Evolutionary conservation across 2,888 invertebrate species (phyloP).

Genomic region (Sialis lutaria): DNA sequence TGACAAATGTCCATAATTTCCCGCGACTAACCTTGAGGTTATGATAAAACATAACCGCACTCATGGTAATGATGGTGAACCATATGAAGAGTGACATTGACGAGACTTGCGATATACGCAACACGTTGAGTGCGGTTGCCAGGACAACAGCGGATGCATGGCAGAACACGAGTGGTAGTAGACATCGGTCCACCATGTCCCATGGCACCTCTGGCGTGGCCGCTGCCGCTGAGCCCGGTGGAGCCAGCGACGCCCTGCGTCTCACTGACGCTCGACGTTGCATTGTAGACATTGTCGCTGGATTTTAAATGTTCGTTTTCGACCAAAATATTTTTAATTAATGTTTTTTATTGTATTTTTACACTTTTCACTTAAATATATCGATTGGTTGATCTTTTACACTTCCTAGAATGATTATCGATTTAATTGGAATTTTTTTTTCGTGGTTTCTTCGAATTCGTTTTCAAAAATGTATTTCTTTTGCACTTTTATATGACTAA

Average conservation of each 20-base stretch:
- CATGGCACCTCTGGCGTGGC: conserved; percentile 42
- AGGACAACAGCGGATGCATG: conserved; percentile 63
- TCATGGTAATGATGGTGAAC: conserved; percentile 54
- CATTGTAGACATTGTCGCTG: conserved; percentile 8
- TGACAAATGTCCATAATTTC: not conserved
- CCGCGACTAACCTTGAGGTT: conserved; percentile 56
- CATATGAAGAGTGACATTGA: conserved; percentile 64
- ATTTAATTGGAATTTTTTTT: no score
- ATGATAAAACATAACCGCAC: conserved; percentile 66
- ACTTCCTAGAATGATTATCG: no score
- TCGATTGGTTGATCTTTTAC: no score
- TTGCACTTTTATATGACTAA: no score
- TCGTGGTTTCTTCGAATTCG: no score
- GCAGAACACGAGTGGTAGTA: conserved; percentile 61
- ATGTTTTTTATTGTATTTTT: no score
- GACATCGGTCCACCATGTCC: conserved; percentile 53
- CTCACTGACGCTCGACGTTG: conserved; percentile 23
- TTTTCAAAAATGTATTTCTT: no score
- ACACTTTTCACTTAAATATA: no score
- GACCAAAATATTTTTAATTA: no score
- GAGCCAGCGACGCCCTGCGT: conserved; percentile 37
- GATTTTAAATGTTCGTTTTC: not conserved
- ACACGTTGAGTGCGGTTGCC: conserved; percentile 49
- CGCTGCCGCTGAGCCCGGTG: conserved; percentile 27
- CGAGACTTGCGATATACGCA: conserved; percentile 57